Evolutionary conservation across 1,140 invertebrate genomes (phyloP), one percentile per base, ranked within the genome.

Genomic region (Trichonephila inaurata): DNA sequence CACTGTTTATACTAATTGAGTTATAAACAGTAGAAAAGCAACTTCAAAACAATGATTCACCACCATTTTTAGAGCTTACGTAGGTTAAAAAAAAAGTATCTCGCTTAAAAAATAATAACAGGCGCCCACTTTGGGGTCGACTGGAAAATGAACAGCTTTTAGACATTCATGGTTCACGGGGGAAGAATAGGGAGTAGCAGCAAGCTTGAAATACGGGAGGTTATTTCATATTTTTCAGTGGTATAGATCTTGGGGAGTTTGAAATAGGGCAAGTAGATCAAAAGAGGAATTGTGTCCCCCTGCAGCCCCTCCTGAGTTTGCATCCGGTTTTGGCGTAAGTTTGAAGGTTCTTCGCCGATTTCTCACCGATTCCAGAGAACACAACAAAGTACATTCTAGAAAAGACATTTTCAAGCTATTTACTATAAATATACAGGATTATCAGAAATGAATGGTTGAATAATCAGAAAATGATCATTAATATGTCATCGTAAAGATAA

Each of bases 71-170:
- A n/a, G n/a, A 14, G 24, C 24, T 14, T 28, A 69, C 1, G 21
- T 10, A 40, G 28, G 21, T 2, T n/a, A 21, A 33, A 44, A 12
- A 12, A 33, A 33, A 40, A 33, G 19, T 18, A 21, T 51, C 18
- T 40, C 2, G 4, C 6, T 5, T 10, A 33, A 58, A 19, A 62
- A 19, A 44, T 44, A 69, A 66, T 64, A 89, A 69, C n/a, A n/a
- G 61, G 24, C 18, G 19, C 2, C 33, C 64, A 3, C 58, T 40
- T 21, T 33, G 58, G 28, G 85, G 28, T 21, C 60, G 64, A 18
- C 64, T 44, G 62, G 28, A 51, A 89, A 89, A 24, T 89, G 87
- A 89, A 72, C 87, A 89, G 87, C 64, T 66, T 89, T 64, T 33
- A 72, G 1, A 14, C 10, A 69, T 69, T n/a, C 87, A 89, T 14